Percentiles rank a stretch among this genome's conserved stretches.
Conservation (phyloP, 2,888 invertebrate genomes). For the Phymatocera aterrima region DNA sequence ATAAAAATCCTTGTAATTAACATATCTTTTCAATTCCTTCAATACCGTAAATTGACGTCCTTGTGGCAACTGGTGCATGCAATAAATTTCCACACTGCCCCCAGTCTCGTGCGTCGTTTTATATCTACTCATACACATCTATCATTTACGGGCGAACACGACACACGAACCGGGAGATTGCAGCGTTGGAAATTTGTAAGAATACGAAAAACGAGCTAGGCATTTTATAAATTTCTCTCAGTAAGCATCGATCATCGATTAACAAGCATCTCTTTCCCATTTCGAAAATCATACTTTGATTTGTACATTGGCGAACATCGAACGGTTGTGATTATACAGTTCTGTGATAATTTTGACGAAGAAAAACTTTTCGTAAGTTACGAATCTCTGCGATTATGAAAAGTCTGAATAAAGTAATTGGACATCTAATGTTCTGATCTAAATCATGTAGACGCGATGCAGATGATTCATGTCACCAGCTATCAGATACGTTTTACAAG, state of each 20-base stretch:
- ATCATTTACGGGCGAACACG: not conserved
- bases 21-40: not conserved
- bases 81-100: slow-evolving; percentile 50
- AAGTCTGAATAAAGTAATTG: no score
- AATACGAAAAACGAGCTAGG: not conserved
- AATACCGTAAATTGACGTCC: slow-evolving; percentile 51
- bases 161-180: no score
- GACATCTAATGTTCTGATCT: no score
- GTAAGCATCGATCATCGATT: not conserved
- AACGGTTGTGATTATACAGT: no score
- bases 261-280: not conserved
- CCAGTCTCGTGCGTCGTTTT: not conserved
- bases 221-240: not conserved
- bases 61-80: slow-evolving; percentile 63
- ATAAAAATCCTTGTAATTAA: not conserved
- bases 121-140: not conserved
- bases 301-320: no score
- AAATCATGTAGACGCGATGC: no score
- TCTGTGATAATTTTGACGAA: no score
- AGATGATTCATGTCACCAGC: not conserved
- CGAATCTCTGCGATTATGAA: no score
- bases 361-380: no score
- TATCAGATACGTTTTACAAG: not conserved
- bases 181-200: not conserved
- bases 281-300: no score